phyloP scores from a whole-genome alignment of 2,113 vertebrate genomes.

The Ciconia maguari region DNA sequence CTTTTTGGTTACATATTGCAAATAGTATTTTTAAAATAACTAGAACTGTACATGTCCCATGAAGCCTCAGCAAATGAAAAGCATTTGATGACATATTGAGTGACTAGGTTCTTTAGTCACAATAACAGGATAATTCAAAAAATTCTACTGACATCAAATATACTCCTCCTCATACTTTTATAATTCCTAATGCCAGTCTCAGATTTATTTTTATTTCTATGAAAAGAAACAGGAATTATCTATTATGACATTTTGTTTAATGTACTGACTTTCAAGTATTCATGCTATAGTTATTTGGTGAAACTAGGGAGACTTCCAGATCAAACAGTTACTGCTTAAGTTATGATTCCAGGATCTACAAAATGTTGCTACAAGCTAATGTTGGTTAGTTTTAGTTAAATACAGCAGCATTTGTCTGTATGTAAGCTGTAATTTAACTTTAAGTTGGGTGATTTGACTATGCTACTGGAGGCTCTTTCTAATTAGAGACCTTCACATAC shows the following conservation, averaged over 20 bases:
- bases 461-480: conserved; percentile 49
- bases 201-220: neutral
- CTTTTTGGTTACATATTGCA: neutral
- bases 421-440: conserved; percentile 54
- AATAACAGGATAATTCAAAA: neutral
- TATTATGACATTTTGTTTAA: neutral
- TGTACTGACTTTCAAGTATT: neutral
- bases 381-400: conserved; percentile 63
- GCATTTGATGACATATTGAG: neutral
- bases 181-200: neutral
- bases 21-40: neutral
- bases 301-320: conserved; percentile 35
- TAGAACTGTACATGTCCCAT: neutral
- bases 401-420: conserved; percentile 42
- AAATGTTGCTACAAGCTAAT: conserved; percentile 36
- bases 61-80: neutral
- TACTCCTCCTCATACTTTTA: neutral
- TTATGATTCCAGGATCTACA: conserved; percentile 31
- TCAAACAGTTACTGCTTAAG: conserved; percentile 55
- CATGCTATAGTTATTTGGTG: conserved; percentile 24
- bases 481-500: conserved; percentile 2
- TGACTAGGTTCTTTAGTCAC: neutral
- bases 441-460: conserved; percentile 47
- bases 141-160: neutral
- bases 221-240: neutral